Conservation (phyloP, 1,140 invertebrate genomes). For the Apis laboriosa region DNA sequence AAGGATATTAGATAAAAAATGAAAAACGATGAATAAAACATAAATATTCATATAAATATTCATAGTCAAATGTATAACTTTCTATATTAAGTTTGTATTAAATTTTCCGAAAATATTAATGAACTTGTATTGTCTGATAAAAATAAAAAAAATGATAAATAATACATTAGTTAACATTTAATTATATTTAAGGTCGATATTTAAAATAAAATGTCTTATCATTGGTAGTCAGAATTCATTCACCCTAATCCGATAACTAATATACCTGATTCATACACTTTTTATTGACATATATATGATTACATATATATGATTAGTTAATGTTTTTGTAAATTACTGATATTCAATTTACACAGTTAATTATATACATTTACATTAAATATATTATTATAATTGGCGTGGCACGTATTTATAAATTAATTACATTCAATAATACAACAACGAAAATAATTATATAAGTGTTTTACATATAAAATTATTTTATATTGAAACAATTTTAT, state of each 20-base stretch:
- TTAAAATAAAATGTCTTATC: conserved; percentile 45
- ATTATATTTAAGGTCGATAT: conserved; percentile 8
- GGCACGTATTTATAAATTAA: not conserved
- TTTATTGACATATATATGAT: conserved; percentile 5
- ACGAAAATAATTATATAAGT: not conserved
- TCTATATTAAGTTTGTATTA: not conserved
- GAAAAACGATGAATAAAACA: not conserved
- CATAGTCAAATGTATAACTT: not conserved
- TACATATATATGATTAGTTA: not conserved
- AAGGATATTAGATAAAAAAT: not conserved
- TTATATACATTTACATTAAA: not conserved
- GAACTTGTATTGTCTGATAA: conserved; percentile 1
- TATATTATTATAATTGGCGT: not conserved
- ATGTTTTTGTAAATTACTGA: conserved; percentile 10
- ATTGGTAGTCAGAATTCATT: conserved; percentile 48
- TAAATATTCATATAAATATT: not conserved
- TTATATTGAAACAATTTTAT: not conserved
- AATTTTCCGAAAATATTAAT: not conserved
- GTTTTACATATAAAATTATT: not conserved
- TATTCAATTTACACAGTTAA: conserved; percentile 27
- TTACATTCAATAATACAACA: not conserved
- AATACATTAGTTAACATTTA: not conserved
- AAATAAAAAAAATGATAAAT: not conserved
- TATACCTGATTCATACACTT: conserved; percentile 48
- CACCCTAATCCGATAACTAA: conserved; percentile 43